Base-by-base conservation (phyloP, 2,113 vertebrate genomes). In the Bufo bufo region DNA sequence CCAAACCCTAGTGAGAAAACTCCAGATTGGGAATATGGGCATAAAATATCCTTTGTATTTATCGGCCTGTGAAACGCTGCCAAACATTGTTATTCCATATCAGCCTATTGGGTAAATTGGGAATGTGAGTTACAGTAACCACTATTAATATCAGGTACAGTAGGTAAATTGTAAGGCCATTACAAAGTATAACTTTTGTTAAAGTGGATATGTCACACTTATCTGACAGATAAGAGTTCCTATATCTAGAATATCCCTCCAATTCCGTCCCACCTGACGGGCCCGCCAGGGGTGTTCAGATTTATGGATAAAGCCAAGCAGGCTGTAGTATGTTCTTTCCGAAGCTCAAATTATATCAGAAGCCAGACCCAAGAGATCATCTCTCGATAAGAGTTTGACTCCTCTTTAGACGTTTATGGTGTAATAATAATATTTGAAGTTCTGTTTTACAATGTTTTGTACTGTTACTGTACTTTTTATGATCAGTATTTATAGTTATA, bases 1-100 rank as follows among this genome's bases (percentile, higher is more conserved):
- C 45, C 20, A 75, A 75, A 75, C 45, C 17, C 72, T 75, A 50
- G 50, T 75, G 72, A 75, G 72, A 50, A 75, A 75, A 75, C 50
- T 75, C 17, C 47, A 50, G 72, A 75, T 50, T 75, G 43, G 7
- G 47, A 75, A 47, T 75, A 75, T 8, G 4, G 66, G 72, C 72
- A 49, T 47, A 75, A 50, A 49, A 75, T 72, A 72, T 14, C 33
- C 45, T 72, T 72, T 72, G 69, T 72, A 72, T 50, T 75, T 16
- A 50, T 50, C 47, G 11, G 47, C 17, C 20, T 4, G 45, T 49
- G 47, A 75, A 75, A 45, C 17, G 6, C 13, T 49, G 72, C 72
- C 72, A 75, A 72, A 75, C 43, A 50, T 50, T 20, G 45, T 75
- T 20, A 49, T 75, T 75, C 17, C 72, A 74, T 71, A 6, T 72